These are phyloP conservation scores for Tetramorium alpestre DNA, from an alignment of 1,140 invertebrate species.

Conservation along the genomic window DNA sequence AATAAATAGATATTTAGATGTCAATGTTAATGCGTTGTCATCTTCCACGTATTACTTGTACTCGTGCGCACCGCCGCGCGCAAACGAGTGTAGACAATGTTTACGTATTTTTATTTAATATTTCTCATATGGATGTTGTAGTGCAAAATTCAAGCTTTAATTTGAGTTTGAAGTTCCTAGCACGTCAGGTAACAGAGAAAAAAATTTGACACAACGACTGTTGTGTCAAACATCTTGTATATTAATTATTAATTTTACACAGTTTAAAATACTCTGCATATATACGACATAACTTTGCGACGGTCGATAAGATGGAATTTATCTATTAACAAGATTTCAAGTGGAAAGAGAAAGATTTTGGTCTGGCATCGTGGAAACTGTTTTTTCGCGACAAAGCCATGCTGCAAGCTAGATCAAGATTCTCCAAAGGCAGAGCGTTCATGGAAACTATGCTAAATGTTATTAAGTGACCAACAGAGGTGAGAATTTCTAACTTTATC, in stretches of 20 bases:
- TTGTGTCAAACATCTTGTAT: not conserved
- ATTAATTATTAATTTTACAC: constrained; percentile 6
- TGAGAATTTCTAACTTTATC: constrained; percentile 30
- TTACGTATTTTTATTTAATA: too few relatives aligned
- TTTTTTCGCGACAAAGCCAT: constrained; percentile 28
- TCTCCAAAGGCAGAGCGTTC: not conserved
- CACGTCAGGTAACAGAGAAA: too few relatives aligned
- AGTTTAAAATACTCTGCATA: not conserved
- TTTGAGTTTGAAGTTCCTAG: too few relatives aligned
- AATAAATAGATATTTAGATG: too few relatives aligned
- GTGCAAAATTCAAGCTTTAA: too few relatives aligned
- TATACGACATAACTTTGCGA: constrained; percentile 2
- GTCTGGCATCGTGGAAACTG: not conserved
- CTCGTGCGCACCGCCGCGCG: too few relatives aligned
- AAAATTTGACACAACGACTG: too few relatives aligned
- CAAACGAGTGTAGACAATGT: too few relatives aligned
- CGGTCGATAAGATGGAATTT: constrained; percentile 24
- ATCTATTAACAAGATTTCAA: constrained; percentile 20
- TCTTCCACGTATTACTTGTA: too few relatives aligned
- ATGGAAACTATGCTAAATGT: constrained; percentile 42
- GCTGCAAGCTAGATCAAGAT: constrained; percentile 30
- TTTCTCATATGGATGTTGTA: too few relatives aligned
- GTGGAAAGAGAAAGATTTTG: constrained; percentile 24
- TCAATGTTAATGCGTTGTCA: too few relatives aligned
- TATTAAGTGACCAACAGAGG: constrained; percentile 42